Evolutionary conservation across 2,113 vertebrate species (phyloP).

Genomic region (Grammomys dolichurus): DNA sequence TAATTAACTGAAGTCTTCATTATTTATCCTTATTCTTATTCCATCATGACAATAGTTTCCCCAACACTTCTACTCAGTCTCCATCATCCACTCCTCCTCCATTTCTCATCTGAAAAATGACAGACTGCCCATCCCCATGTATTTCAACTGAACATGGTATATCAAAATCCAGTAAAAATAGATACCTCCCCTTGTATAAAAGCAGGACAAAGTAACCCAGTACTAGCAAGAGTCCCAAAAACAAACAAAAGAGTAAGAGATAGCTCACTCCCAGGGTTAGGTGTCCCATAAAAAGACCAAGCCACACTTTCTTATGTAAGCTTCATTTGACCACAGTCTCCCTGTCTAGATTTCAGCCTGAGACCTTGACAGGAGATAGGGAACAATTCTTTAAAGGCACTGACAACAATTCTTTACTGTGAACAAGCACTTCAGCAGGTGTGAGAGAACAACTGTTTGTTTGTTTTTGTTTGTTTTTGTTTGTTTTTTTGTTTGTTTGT

Average conservation of each 20-base stretch:
- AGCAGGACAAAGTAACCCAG: not conserved
- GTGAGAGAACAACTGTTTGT: not conserved
- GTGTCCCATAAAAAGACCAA: too few species aligned
- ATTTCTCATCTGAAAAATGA: too few species aligned
- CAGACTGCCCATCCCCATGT: fast-evolving
- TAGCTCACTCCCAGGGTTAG: not conserved
- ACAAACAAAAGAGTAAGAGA: not conserved
- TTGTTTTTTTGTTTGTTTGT: too few species aligned
- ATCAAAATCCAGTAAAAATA: not conserved
- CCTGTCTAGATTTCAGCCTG: not conserved
- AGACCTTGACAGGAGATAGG: not conserved
- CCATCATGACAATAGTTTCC: not conserved
- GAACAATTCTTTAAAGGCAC: not conserved
- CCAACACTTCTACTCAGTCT: too few species aligned
- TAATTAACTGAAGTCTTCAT: not conserved
- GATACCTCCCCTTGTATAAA: not conserved
- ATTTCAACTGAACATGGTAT: not conserved
- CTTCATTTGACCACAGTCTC: not conserved
- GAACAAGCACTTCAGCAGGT: not conserved
- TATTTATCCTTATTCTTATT: too few species aligned
- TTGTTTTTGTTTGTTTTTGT: too few species aligned
- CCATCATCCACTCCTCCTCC: too few species aligned
- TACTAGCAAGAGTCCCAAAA: not conserved
- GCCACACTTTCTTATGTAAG: not conserved
- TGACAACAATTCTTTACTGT: not conserved